phyloP scores from a whole-genome alignment of 2,113 vertebrate species.

The Gymnorhina tibicen region DNA sequence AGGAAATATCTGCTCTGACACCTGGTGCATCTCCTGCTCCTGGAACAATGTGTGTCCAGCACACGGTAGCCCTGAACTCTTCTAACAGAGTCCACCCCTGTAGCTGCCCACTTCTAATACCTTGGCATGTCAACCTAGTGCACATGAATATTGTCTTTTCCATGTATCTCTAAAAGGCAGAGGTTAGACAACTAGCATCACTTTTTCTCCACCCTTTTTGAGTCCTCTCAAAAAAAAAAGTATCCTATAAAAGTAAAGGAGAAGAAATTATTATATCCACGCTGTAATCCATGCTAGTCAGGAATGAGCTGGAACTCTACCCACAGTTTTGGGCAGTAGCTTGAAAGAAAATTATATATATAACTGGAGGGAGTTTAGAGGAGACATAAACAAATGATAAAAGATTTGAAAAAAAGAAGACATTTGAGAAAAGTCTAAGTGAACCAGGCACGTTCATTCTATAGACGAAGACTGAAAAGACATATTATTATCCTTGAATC shows the following conservation, averaged over 20 bases:
- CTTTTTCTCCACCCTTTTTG: not conserved
- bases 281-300: rapidly evolving
- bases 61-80: not conserved
- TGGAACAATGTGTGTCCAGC: not conserved
- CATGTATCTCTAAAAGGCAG: not conserved
- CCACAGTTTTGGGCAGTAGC: not conserved
- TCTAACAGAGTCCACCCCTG: not conserved
- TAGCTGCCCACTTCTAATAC: not conserved
- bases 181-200: not conserved
- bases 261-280: not conserved
- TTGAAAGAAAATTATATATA: not conserved
- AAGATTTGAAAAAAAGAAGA: not conserved
- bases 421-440: not conserved
- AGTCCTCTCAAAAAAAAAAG: not conserved
- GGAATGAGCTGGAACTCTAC: not conserved
- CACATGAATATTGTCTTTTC: not conserved
- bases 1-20: not conserved
- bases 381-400: not conserved
- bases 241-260: not conserved
- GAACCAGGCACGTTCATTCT: not conserved
- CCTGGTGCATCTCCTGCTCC: not conserved
- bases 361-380: not conserved
- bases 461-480: not conserved
- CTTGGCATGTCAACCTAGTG: not conserved
- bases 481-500: not conserved